Base-by-base conservation (phyloP, 2,888 invertebrate species). In the Tanypteryx hageni region DNA sequence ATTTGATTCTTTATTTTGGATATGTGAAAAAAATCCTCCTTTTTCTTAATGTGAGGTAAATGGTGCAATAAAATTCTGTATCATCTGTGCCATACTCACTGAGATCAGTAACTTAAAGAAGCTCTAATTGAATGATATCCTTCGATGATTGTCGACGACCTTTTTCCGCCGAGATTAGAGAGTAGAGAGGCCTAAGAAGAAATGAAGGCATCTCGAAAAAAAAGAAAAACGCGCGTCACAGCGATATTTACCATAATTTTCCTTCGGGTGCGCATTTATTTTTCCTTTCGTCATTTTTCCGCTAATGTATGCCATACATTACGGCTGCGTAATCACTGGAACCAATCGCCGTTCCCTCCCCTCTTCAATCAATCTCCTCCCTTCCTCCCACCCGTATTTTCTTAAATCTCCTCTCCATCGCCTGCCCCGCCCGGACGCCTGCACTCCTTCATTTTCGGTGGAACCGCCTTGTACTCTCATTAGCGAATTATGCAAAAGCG, bases 271-370 rank as follows among this genome's bases (percentile, higher is more conserved):
- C 89, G 64, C 89, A 64, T 89, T 89, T 89, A 89, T 89, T 64
- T 89, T 89, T 68, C 89, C 68, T 44, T 56, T 64, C 64, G 89
- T 89, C 61, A 89, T 89, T 61, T 89, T 86, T 64, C 61, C 11
- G 86, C 31, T 86, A 89, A 89, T 89, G 89, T 89, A 89, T 89
- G 89, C 64, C 89, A 89, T 89, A 89, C 64, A 89, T 89, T 89
- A 89, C 44, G 44, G 18, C 56, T 44, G 31, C 89, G 59, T 89
- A 89, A 89, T 89, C 89, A 68, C 64, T 89, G 89, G 89, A 89
- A 89, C 89, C 89, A 64, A 89, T 89, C 89, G 31, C 31, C 68
- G 14, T 14, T 44, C 68, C 64, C 68, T 61, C 44, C 89, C 44
- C n/a, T 64, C 14, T 27, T 13, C 58, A 5, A 13, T 58, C 85